Conservation (phyloP, 1,140 invertebrate species). For the Cephus cinctus region DNA sequence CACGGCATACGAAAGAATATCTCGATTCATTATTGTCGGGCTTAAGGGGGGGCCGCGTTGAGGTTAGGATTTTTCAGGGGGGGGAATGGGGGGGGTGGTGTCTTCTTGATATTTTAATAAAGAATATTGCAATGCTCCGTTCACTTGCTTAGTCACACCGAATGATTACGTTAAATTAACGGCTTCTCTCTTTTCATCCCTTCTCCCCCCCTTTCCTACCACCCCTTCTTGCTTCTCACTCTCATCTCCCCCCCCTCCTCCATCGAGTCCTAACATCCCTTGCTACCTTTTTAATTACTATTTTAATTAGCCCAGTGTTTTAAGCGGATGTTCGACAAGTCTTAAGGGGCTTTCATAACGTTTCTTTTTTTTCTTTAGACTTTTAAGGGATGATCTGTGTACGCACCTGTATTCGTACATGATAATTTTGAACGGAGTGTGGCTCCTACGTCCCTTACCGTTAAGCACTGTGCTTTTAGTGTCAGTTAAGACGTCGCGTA, state of each 20-base stretch:
- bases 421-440: too few relatives aligned
- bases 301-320: constrained; percentile 35
- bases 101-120: constrained; percentile 45
- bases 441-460: too few relatives aligned
- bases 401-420: too few relatives aligned
- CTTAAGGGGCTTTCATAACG: too few relatives aligned
- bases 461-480: too few relatives aligned
- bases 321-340: too few relatives aligned
- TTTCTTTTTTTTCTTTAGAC: too few relatives aligned
- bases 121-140: constrained; percentile 35
- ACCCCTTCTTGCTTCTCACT: background rate
- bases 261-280: background rate
- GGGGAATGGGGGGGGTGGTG: constrained; percentile 1
- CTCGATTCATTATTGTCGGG: too few relatives aligned
- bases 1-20: too few relatives aligned
- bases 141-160: constrained; percentile 43
- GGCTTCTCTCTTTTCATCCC: constrained; percentile 12
- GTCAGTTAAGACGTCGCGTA: too few relatives aligned
- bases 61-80: too few relatives aligned
- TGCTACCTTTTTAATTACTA: constrained; percentile 27
- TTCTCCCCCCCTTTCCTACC: constrained; percentile 7
- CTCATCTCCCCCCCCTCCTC: constrained; percentile 8
- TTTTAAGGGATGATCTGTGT: too few relatives aligned
- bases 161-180: constrained; percentile 45
- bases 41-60: background rate